Conservation (phyloP, 2,113 vertebrate species). For the Phrynosoma blainvillii region DNA sequence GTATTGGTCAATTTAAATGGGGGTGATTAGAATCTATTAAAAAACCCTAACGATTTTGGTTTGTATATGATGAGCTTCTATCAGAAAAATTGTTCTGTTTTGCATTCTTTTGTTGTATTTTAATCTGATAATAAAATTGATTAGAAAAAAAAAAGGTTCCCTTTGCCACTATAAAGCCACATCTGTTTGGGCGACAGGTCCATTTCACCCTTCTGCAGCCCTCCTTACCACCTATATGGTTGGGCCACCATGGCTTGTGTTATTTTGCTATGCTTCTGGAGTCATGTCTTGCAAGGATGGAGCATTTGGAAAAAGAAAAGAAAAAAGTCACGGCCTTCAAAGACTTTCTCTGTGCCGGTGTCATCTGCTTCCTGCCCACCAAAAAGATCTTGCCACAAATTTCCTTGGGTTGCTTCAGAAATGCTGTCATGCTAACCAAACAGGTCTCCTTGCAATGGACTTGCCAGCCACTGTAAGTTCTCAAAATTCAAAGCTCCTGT, state of each 20-base stretch:
- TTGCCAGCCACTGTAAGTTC: conserved; percentile 19
- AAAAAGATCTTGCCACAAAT: background rate
- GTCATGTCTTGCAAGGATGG: background rate
- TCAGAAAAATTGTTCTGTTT: no score
- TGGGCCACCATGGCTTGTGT: background rate
- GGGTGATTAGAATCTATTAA: no score
- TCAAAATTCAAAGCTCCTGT: conserved; percentile 23
- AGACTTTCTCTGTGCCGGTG: rapidly evolving
- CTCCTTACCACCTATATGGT: conserved; percentile 38
- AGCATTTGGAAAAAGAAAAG: background rate
- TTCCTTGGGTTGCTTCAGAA: background rate
- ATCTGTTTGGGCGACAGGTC: conserved; percentile 46
- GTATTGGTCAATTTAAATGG: no score
- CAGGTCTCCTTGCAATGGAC: conserved; percentile 19
- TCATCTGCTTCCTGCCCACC: background rate
- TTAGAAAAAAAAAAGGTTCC: no score
- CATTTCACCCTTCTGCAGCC: conserved; percentile 15
- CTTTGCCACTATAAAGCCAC: conserved; percentile 45
- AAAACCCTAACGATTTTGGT: no score
- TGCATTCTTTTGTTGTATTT: no score
- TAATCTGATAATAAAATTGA: no score
- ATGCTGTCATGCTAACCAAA: background rate
- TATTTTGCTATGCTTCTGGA: background rate
- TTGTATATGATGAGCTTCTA: no score
- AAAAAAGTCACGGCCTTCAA: rapidly evolving